Base-by-base conservation (phyloP, 1,140 invertebrate genomes). In the Hylaeus anthracinus region DNA sequence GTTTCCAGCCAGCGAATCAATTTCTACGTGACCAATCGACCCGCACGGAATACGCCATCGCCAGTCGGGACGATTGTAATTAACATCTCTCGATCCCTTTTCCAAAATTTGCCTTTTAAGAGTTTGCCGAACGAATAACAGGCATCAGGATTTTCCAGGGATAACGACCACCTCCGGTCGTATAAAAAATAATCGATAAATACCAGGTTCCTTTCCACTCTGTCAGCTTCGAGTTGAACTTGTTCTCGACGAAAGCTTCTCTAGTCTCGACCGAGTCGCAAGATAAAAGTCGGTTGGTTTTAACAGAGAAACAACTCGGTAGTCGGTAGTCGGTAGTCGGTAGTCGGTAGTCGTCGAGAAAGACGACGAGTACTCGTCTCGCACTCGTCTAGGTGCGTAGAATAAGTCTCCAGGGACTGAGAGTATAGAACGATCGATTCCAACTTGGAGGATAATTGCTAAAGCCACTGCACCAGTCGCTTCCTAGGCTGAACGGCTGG, bases 391-490 rank as follows among this genome's bases (percentile, higher is more conserved):
- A 61, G 66, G 8, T 53, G 63, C 41, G 61, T 41, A 72, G 58
- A 66, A 69, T 56, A 75, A 53, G 61, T 70, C 51, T 67, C 61
- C 56, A 55, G 78, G 56, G 84, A 64, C 39, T 63, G 66, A 43
- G 41, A 37, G 10, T 56, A 58, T 70, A 63, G 63, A 61, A 66
- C 67, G 26, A 85, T 86, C 74, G 84, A 86, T 81, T 69, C 61
- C 15, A 41, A n/a, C 39, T 67, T 60, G 39, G 45, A 77, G 56
- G 53, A 85, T 85, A 85, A 86, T 86, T 74, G 79, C 41, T 39
- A 14, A 78, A 82, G 55, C 80, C 79, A 39, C 66, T 61, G 63
- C 53, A 61, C 67, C 79, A 65, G 45, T 41, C 41, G 43, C 37
- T 51, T 45, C 12, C 56, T 5, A 39, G 67, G 45, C 37, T 41